Evolutionary conservation across 2,888 invertebrate genomes (phyloP), one percentile per base, ranked within the genome.

Genomic region (Parasteatoda lunata): DNA sequence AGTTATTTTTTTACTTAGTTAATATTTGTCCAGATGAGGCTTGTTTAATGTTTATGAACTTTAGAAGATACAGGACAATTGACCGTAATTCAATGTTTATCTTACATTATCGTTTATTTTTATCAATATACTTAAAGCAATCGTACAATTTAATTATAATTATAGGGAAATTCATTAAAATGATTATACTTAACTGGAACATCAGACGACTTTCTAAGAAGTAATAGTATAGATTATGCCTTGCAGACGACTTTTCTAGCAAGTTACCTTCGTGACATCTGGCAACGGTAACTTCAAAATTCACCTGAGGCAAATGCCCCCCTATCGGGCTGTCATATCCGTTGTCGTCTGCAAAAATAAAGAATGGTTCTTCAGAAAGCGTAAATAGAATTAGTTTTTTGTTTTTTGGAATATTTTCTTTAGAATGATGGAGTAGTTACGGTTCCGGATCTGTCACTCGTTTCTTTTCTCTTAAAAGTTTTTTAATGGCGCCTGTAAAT

Each of bases 321-420:
- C 79, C 73, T 54, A 69, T 68, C 8, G 64, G 52, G 49, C 82
- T 84, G 84, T 84, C 84, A 84, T 66, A 84, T 78, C 84, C 49
- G 78, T 71, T 69, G 68, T 84, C 84, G 45, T 78, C 75, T 84
- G 65, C 59, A 71, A 66, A 84, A 73, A 68, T 78, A 77, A 84
- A 76, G 77, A 84, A 84, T 84, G 84, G 65, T 68, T 13, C 59
- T n/a, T 52, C 48, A 3, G 15, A 81, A 49, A 75, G 75, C 81
- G 54, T 80, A 75, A 81, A 81, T 75, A 81, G 81, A 81, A 81
- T 30, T 66, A 69, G 52, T 48, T 7, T 9, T 66, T 68, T 73
- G 59, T 59, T 59, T 59, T n/a, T 59, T 59, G 30, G 9, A 59
- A 59, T 59, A 59, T 59, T 59, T 30, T 5, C 59, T 59, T 9